Base-by-base conservation (phyloP, 1,140 invertebrate species). In the Solenopsis fugax region DNA sequence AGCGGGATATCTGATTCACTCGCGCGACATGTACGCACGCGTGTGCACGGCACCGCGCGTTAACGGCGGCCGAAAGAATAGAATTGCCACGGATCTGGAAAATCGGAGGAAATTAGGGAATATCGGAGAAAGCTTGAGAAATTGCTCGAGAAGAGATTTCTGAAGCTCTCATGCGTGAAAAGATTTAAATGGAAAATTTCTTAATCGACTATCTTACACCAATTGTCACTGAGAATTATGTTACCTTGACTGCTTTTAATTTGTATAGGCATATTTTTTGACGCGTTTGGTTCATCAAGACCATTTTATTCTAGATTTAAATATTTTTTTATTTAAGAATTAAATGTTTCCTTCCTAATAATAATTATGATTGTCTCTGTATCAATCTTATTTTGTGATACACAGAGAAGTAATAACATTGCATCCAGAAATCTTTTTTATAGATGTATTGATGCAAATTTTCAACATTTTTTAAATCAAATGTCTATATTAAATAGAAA, bases 1-100 rank as follows among this genome's bases (percentile, higher is more conserved):
- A 37, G 54, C n/a, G 50, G n/a, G 29, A 50, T 50, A 29, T 37
- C 18, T 60, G 80, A 75, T 84, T 84, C 18, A 82, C 41, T 82
- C 41, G 80, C 24, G 54, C 54, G 54, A 65, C 77, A 13, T 56
- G 64, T 69, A 56, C 24, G 67, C 65, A 82, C 67, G 41, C 41
- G 29, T 84, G 45, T 34, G 58, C 18, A 73, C 24, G 69, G 18
- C 13, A 13, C 1, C 65, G 65, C 16, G 77, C 13, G 29, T 60
- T 24, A 60, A 34, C 21, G 48, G 4, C 62, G 24, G 4, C 29
- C 54, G 34, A 41, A 18, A 34, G 34, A 69, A 54, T 52, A 24
- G n/a, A 34, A 50, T 67, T 64, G 18, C 24, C 12, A 56, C 10
- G 2, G 50, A 10, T 45, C 37, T 82, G 48, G 37, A 72, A 72